These are phyloP conservation scores for Polylopha cassiicola DNA, from an alignment of 2,888 invertebrate species.

Conservation along the genomic window DNA sequence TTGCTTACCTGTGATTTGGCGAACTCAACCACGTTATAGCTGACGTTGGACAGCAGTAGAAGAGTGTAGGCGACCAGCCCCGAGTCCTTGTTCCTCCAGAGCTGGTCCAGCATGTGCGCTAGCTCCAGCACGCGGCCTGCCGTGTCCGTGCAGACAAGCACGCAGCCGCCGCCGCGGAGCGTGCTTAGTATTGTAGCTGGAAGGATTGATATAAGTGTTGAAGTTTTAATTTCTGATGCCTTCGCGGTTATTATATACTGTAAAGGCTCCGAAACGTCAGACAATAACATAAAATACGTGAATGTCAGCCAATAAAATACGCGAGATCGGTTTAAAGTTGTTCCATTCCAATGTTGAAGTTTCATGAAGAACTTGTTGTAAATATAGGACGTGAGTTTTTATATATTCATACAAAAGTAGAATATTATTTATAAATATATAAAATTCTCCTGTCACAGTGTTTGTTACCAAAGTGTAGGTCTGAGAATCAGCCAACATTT, in stretches of 20 bases:
- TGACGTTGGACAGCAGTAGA: constrained; percentile 95
- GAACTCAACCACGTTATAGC: constrained; percentile 98
- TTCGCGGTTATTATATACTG: not conserved
- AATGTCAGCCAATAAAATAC: too few relatives aligned
- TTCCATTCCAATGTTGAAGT: too few relatives aligned
- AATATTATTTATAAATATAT: too few relatives aligned
- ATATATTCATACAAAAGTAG: too few relatives aligned
- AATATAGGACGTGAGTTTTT: too few relatives aligned
- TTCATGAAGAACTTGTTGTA: too few relatives aligned
- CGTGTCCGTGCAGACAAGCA: constrained; percentile 96
- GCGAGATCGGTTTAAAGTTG: too few relatives aligned
- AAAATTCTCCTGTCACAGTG: too few relatives aligned
- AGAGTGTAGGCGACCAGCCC: constrained; percentile 96
- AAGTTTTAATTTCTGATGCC: not conserved
- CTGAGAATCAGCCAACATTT: too few relatives aligned
- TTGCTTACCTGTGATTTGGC: constrained; percentile 90
- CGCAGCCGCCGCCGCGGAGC: constrained; percentile 95
- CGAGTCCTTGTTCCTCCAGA: constrained; percentile 97
- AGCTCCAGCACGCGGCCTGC: constrained; percentile 97
- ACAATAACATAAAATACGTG: too few relatives aligned
- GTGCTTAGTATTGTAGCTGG: constrained; percentile 95
- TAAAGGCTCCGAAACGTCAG: too few relatives aligned
- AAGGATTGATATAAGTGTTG: constrained; percentile 28
- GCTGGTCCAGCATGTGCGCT: constrained; percentile 96
- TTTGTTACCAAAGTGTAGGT: too few relatives aligned